Evolutionary conservation across 2,113 vertebrate species (phyloP).

Genomic region (Brachypteracias leptosomus): DNA sequence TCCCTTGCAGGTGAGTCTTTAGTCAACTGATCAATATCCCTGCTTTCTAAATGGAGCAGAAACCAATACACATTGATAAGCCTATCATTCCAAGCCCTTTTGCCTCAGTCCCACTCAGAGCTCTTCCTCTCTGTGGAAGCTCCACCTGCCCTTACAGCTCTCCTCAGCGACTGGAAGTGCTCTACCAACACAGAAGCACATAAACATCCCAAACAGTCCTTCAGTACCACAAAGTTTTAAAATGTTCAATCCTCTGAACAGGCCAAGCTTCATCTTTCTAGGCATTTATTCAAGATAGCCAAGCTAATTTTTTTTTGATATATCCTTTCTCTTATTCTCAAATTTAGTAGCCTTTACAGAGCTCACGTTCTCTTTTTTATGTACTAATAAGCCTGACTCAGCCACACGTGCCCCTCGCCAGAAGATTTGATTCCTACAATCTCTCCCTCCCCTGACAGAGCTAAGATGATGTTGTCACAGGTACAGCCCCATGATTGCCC

Average conservation of each 20-base stretch:
- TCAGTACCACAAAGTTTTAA: background rate
- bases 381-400: background rate
- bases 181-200: background rate
- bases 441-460: background rate
- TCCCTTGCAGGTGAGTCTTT: background rate
- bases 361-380: background rate
- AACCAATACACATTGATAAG: background rate
- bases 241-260: background rate
- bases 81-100: background rate
- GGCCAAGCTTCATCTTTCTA: background rate
- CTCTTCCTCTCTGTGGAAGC: background rate
- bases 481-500: background rate
- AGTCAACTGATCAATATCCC: background rate
- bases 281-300: background rate
- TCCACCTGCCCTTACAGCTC: background rate
- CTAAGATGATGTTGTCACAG: background rate
- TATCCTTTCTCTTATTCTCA: background rate
- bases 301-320: background rate
- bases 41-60: background rate
- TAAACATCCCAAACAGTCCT: background rate
- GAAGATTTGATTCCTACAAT: background rate
- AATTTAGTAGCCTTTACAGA: background rate
- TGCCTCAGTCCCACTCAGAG: background rate
- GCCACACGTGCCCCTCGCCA: background rate
- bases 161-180: background rate